phyloP scores from a whole-genome alignment of 2,113 vertebrate genomes.

The Opisthocomus hoazin region DNA sequence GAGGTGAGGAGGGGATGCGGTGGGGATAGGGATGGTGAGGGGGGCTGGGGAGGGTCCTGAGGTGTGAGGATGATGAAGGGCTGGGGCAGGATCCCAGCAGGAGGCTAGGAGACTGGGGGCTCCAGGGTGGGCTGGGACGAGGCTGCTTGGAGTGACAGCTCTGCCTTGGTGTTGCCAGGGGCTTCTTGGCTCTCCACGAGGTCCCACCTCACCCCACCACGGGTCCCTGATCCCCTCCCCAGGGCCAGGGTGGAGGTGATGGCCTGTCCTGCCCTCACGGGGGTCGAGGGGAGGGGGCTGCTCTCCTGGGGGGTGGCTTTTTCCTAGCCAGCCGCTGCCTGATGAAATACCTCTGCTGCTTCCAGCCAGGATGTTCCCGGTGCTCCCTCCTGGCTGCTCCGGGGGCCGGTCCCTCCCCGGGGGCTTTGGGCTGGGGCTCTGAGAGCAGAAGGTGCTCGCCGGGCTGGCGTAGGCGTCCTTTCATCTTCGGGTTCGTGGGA shows the following conservation, averaged over 20 bases:
- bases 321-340: neutral
- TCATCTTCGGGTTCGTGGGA: neutral
- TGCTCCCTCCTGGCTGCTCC: neutral
- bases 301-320: too few relatives aligned
- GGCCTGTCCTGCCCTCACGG: accelerated
- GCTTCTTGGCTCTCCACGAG: neutral
- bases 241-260: accelerated
- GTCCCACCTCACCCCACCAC: neutral
- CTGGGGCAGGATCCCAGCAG: too few relatives aligned
- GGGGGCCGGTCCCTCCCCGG: accelerated
- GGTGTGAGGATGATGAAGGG: too few relatives aligned
- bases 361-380: neutral
- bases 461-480: neutral
- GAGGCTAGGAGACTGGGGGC: too few relatives aligned
- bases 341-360: neutral
- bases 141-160: accelerated
- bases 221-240: accelerated
- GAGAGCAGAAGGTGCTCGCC: neutral
- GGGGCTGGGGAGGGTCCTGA: too few relatives aligned
- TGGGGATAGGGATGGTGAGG: neutral
- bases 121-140: too few relatives aligned
- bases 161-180: neutral
- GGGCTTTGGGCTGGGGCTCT: neutral
- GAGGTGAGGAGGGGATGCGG: too few relatives aligned
- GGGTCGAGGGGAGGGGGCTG: neutral